A percentile compares a stretch with the other conserved stretches of the same genome.
phyloP scores from a whole-genome alignment of 1,140 invertebrate species.

The Sarcophaga peregrina region DNA sequence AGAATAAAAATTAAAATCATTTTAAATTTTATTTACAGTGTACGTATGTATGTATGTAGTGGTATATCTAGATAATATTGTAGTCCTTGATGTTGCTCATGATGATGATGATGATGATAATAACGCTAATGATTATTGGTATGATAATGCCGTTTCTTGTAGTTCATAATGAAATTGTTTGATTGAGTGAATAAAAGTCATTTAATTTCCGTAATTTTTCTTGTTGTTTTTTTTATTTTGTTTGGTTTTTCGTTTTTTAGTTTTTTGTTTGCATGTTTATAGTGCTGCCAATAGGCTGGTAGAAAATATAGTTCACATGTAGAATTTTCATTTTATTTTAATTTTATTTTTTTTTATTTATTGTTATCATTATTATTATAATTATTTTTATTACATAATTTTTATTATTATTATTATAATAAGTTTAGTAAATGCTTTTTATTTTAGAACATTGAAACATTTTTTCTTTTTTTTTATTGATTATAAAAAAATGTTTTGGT shows the following conservation, averaged over 20 bases:
- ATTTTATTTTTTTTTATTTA: conserved; percentile 16
- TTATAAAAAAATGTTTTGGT: too few species aligned
- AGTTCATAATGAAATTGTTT: background rate
- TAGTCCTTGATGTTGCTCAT: background rate
- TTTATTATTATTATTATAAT: background rate
- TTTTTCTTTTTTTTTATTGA: too few species aligned
- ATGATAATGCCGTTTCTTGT: background rate
- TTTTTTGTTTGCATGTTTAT: background rate
- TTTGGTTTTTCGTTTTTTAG: too few species aligned
- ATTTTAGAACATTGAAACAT: conserved; percentile 43
- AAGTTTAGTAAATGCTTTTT: conserved; percentile 39
- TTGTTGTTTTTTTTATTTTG: background rate
- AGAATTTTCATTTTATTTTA: conserved; percentile 41
- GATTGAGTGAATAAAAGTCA: background rate
- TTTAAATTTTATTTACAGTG: too few species aligned
- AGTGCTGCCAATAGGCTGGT: conserved; percentile 37
- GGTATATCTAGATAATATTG: background rate
- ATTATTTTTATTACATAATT: too few species aligned
- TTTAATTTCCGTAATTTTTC: background rate
- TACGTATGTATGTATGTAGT: too few species aligned
- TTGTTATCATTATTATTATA: background rate
- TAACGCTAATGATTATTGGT: background rate
- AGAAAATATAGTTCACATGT: conserved; percentile 38
- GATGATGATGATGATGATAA: too few species aligned
- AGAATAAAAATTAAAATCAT: too few species aligned